These are phyloP conservation scores for Pipistrellus nathusii DNA, from an alignment of 2,797 vertebrate species.

Conservation along the genomic window DNA sequence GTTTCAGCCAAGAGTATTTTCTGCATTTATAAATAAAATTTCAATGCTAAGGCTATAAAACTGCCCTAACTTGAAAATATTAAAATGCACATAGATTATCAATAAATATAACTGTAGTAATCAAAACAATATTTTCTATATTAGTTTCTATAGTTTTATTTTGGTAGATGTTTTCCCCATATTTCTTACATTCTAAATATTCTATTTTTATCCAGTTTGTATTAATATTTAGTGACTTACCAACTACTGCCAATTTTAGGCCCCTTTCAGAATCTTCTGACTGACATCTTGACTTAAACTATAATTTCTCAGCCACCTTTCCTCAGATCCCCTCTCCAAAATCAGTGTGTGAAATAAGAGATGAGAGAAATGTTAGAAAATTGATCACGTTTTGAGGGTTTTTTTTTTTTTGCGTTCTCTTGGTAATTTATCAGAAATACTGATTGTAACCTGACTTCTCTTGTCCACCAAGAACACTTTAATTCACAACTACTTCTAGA, in stretches of 20 bases:
- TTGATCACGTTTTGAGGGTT: background rate
- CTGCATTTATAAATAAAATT: slow-evolving; percentile 33
- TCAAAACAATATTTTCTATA: slow-evolving; percentile 51
- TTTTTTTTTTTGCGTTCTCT: background rate
- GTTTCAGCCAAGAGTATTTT: slow-evolving; percentile 51
- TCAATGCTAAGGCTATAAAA: slow-evolving; percentile 7
- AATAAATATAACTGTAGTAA: background rate
- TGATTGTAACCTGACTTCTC: background rate
- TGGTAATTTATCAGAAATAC: background rate
- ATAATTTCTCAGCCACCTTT: background rate
- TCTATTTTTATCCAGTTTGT: slow-evolving; percentile 9
- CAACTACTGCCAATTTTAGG: background rate
- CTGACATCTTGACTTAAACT: background rate
- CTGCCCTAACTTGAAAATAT: background rate
- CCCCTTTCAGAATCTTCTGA: background rate
- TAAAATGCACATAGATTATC: background rate
- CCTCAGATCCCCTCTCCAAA: background rate
- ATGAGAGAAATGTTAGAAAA: background rate
- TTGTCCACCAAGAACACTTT: background rate
- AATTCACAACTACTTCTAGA: slow-evolving; percentile 6
- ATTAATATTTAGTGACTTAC: background rate
- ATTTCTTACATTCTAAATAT: slow-evolving; percentile 18
- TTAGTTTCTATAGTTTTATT: slow-evolving; percentile 43
- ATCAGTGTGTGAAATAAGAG: background rate
- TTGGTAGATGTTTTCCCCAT: background rate